phyloP scores from a whole-genome alignment of 2,888 invertebrate species.

The Clitarchus hookeri region DNA sequence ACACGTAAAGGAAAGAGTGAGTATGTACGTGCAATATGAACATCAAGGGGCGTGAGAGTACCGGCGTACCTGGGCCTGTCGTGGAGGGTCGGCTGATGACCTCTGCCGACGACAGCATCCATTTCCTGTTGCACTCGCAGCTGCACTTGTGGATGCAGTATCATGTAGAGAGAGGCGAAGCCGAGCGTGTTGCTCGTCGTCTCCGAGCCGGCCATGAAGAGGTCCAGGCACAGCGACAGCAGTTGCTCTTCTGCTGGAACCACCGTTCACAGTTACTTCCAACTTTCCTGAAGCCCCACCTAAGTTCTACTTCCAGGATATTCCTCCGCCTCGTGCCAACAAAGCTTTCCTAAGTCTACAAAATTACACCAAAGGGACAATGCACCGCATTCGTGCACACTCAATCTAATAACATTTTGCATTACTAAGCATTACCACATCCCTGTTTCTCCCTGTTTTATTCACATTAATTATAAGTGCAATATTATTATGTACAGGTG shows the following conservation, averaged over 20 bases:
- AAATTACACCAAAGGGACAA: too few relatives aligned
- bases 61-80: conserved; percentile 33
- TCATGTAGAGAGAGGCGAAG: conserved; percentile 63
- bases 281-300: too few relatives aligned
- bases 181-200: conserved; percentile 69
- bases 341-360: too few relatives aligned
- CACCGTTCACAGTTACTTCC: neutral
- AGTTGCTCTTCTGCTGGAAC: conserved; percentile 53
- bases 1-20: too few relatives aligned
- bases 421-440: neutral
- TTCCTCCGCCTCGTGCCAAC: too few relatives aligned
- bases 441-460: conserved; percentile 49
- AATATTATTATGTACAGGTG: conserved; percentile 50
- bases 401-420: neutral
- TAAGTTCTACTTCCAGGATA: too few relatives aligned
- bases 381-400: too few relatives aligned
- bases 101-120: conserved; percentile 36
- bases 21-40: too few relatives aligned
- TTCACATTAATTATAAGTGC: conserved; percentile 48
- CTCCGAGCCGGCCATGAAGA: conserved; percentile 72
- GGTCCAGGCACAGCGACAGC: conserved; percentile 62
- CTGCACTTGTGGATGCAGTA: conserved; percentile 63
- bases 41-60: neutral
- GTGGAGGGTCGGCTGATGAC: conserved; percentile 33
- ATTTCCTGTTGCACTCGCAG: conserved; percentile 54